Conservation (phyloP, 2,888 invertebrate species). For the Eremobia ochroleuca region DNA sequence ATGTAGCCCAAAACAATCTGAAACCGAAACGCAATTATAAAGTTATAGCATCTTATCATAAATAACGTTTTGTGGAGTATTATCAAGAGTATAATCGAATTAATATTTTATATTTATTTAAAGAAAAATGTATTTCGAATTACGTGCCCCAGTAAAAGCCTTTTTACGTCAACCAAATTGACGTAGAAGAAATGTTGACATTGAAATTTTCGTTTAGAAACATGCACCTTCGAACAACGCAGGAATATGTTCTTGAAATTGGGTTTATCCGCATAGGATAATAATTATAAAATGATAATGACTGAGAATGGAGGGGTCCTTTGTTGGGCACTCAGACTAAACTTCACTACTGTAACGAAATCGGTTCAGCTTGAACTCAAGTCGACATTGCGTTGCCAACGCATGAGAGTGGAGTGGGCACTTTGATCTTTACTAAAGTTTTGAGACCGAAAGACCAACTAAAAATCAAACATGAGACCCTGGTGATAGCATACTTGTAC, state of each 20-base stretch:
- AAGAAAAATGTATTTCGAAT: not conserved
- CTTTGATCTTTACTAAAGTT: not conserved
- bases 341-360: not conserved
- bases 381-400: not conserved
- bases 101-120: not conserved
- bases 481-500: not conserved
- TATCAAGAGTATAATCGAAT: not conserved
- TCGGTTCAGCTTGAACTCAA: not conserved
- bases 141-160: slow-evolving; percentile 2
- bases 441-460: not conserved
- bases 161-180: slow-evolving; percentile 23
- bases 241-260: not conserved
- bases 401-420: not conserved
- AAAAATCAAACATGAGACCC: not conserved
- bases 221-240: not conserved
- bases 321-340: not conserved
- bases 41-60: too few species aligned
- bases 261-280: not conserved
- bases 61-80: too few species aligned
- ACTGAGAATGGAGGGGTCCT: not conserved
- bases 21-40: not conserved
- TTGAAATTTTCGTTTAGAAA: slow-evolving; percentile 20
- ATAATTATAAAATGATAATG: not conserved
- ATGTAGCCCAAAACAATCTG: too few species aligned
- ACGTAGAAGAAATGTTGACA: not conserved